These are phyloP conservation scores for Coptodon rendalli DNA, from an alignment of 2,113 vertebrate species.

Conservation along the genomic window DNA sequence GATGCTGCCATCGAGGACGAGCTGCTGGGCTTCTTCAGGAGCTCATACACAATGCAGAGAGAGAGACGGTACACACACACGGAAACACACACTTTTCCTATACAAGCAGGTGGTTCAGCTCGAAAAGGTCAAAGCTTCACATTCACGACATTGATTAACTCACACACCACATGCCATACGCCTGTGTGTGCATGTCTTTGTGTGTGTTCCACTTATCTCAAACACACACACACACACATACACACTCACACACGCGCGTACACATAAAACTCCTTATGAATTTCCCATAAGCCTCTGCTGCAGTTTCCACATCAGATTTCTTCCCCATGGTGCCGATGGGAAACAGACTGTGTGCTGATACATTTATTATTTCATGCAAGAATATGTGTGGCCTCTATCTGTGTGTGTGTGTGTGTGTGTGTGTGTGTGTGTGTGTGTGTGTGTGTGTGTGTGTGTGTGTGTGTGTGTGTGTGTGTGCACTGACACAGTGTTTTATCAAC, in stretches of 20 bases:
- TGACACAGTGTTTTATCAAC: neutral
- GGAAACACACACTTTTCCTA: neutral
- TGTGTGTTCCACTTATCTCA: conserved; percentile 20
- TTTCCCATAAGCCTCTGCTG: neutral
- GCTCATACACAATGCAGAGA: conserved; percentile 84
- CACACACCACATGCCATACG: neutral
- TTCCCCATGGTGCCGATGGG: neutral
- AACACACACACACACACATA: neutral
- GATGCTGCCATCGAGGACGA: conserved; percentile 89
- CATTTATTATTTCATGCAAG: neutral
- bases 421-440: neutral
- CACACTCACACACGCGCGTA: neutral
- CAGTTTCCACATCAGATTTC: neutral
- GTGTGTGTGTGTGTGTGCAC: neutral
- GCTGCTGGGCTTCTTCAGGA: conserved; percentile 92
- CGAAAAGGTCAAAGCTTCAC: conserved; percentile 62
- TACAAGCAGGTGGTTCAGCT: conserved; percentile 57
- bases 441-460: too few species aligned
- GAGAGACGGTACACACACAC: conserved; percentile 78
- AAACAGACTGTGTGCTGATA: neutral
- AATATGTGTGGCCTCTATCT: neutral
- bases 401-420: neutral
- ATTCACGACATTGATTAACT: conserved; percentile 57
- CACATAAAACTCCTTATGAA: neutral
- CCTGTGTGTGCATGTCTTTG: neutral